These are phyloP conservation scores for Harpegnathos saltator DNA, from an alignment of 1,140 invertebrate species.

Conservation along the genomic window DNA sequence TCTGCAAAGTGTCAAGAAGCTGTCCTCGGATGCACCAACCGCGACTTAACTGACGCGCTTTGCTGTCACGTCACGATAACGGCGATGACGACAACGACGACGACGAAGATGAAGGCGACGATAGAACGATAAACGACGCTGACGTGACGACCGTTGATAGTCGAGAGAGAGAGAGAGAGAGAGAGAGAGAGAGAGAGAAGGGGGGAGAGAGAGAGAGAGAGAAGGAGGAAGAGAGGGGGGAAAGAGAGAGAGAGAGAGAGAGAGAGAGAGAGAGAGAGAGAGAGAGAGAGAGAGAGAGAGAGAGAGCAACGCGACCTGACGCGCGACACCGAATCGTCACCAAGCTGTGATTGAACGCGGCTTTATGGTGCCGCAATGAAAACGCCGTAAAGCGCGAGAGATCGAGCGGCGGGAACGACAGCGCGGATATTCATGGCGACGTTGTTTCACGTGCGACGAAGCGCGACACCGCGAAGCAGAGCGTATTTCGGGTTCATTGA, in stretches of 20 bases:
- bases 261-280: too few relatives aligned
- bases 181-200: too few relatives aligned
- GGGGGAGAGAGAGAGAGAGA: too few relatives aligned
- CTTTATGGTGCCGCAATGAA: slow-evolving; percentile 23
- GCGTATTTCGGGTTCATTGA: not conserved
- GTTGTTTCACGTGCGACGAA: not conserved
- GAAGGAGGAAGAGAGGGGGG: too few relatives aligned
- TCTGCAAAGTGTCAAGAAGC: slow-evolving; percentile 40
- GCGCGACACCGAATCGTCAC: not conserved
- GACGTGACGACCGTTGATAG: not conserved
- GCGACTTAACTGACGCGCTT: slow-evolving; percentile 7
- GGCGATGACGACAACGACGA: not conserved
- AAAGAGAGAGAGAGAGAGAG: too few relatives aligned
- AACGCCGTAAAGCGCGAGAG: slow-evolving; percentile 21
- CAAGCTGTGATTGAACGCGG: slow-evolving; percentile 29
- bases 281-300: too few relatives aligned
- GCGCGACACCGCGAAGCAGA: not conserved
- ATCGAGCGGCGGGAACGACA: not conserved
- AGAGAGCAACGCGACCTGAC: not conserved
- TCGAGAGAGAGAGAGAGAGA: not conserved
- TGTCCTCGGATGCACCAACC: not conserved
- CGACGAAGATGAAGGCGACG: not conserved
- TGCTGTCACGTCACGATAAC: not conserved
- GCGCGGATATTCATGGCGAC: not conserved
- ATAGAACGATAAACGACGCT: too few relatives aligned